Percentiles rank a stretch among this genome's conserved stretches.
Conservation (phyloP, 53 echinoderm and acorn worm genomes). For the Holothuria scabra region DNA sequence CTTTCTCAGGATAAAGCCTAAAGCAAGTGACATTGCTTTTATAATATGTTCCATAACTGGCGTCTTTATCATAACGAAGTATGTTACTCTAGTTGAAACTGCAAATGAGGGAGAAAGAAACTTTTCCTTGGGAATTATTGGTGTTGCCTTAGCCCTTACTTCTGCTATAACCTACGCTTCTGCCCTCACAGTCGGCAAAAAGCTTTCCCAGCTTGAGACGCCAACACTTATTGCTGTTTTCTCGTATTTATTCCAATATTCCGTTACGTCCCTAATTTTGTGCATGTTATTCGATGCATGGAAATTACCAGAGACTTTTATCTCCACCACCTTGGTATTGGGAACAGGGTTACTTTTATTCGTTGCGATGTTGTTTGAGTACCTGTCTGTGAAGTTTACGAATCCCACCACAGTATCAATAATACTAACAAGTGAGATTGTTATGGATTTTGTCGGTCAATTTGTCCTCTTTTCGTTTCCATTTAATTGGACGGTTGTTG, state of each 20-base stretch:
- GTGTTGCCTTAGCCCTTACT: background rate
- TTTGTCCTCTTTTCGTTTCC: background rate
- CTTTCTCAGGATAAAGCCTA: background rate
- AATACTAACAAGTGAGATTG: background rate
- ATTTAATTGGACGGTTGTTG: background rate
- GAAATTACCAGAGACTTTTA: background rate
- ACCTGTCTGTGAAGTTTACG: background rate
- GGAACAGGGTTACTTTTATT: background rate
- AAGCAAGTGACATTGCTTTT: background rate
- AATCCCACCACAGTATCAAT: conserved; percentile 31
- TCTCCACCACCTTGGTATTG: background rate
- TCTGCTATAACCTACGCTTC: background rate
- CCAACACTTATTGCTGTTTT: background rate
- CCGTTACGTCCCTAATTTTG: background rate
- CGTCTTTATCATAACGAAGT: background rate
- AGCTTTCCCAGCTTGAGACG: background rate
- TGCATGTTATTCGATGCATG: background rate
- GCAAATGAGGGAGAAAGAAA: no score
- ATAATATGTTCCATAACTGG: conserved; percentile 1
- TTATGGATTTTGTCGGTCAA: conserved; percentile 4
- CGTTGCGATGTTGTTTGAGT: background rate
- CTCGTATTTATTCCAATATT: background rate
- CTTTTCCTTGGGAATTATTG: no score
- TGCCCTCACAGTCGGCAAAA: background rate
- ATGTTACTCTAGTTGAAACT: background rate